Evolutionary conservation across 1,140 invertebrate species (phyloP).

Genomic region (Teleopsis dalmanni): DNA sequence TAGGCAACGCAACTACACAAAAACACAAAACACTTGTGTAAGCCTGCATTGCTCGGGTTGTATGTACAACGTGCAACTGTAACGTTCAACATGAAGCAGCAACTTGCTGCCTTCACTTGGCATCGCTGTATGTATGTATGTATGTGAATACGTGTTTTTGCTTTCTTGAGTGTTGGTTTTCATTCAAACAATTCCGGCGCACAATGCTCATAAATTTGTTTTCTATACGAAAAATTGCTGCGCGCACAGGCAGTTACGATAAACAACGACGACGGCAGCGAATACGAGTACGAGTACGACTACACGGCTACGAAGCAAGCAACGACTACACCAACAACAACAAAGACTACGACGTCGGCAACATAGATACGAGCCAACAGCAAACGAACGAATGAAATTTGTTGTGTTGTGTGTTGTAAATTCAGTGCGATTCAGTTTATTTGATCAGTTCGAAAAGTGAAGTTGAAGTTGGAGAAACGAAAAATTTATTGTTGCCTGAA

Average conservation of each 20-base stretch:
- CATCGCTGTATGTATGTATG: too few relatives aligned
- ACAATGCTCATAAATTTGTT: too few relatives aligned
- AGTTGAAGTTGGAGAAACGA: constrained; percentile 10
- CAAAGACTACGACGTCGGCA: not conserved
- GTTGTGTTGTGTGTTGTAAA: constrained; percentile 6
- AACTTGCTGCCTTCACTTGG: too few relatives aligned
- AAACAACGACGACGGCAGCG: not conserved
- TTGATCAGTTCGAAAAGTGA: constrained; percentile 20
- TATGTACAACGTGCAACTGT: too few relatives aligned
- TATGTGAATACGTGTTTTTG: too few relatives aligned
- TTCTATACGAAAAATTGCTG: too few relatives aligned
- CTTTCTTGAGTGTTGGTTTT: too few relatives aligned
- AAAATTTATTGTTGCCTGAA: not conserved
- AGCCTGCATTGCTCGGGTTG: too few relatives aligned
- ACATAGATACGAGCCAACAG: not conserved
- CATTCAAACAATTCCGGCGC: too few relatives aligned
- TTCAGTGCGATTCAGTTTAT: constrained; percentile 15
- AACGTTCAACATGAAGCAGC: too few relatives aligned
- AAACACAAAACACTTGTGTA: too few relatives aligned
- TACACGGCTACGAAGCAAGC: constrained; percentile 2
- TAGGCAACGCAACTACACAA: too few relatives aligned
- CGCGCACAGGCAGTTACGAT: not conserved
- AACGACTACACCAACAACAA: not conserved
- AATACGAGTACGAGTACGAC: not conserved
- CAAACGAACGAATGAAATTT: not conserved